phyloP scores from a whole-genome alignment of 2,888 invertebrate species.

The Synanthedon formicaeformis region DNA sequence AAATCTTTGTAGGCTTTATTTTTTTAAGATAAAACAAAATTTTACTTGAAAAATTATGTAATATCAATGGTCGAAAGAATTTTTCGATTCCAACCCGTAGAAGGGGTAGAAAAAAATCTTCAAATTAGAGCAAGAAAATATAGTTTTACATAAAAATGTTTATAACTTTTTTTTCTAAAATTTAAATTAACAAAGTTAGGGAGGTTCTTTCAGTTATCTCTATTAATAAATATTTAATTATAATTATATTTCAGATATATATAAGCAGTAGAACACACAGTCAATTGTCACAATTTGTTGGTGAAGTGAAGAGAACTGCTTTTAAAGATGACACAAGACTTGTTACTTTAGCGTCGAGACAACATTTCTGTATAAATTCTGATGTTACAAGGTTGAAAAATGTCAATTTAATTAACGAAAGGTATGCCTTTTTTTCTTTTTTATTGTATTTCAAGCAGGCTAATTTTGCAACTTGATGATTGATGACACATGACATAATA shows the following conservation, averaged over 20 bases:
- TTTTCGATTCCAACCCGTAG: too few relatives aligned
- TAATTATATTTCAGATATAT: constrained; percentile 75
- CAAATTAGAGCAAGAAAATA: too few relatives aligned
- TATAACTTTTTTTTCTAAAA: background rate
- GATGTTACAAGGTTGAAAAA: constrained; percentile 79
- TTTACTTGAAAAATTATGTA: too few relatives aligned
- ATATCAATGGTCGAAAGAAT: too few relatives aligned
- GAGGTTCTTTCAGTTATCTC: too few relatives aligned
- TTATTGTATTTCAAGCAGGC: background rate
- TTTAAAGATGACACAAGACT: constrained; percentile 79
- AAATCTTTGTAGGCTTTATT: background rate
- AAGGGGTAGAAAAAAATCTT: too few relatives aligned
- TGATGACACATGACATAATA: too few relatives aligned
- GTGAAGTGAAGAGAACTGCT: constrained; percentile 87
- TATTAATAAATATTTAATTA: background rate
- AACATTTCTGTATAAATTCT: constrained; percentile 91
- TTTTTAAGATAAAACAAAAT: too few relatives aligned
- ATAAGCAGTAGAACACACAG: constrained; percentile 98
- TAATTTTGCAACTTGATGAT: background rate
- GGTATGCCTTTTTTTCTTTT: constrained; percentile 37
- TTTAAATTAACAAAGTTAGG: background rate
- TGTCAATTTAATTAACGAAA: constrained; percentile 88
- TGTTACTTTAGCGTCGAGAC: constrained; percentile 89
- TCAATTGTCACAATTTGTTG: constrained; percentile 94
- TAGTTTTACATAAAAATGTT: background rate